phyloP scores from a whole-genome alignment of 2,888 invertebrate species.

The Therioaphis trifolii region DNA sequence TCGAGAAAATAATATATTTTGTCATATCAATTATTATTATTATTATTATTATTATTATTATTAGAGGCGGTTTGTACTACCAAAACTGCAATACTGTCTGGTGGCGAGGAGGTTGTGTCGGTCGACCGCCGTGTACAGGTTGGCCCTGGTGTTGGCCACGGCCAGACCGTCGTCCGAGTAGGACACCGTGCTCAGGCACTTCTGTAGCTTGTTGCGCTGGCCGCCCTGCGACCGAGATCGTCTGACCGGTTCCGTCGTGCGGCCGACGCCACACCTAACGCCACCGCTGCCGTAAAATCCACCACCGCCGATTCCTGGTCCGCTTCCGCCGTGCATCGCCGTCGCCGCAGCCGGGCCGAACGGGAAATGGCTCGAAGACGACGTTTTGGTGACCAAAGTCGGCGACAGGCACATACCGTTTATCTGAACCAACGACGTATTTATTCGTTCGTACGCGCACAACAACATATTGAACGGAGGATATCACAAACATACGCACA shows the following conservation, averaged over 20 bases:
- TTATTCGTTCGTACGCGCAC: slow-evolving; percentile 52
- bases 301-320: slow-evolving; percentile 7
- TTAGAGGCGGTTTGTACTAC: slow-evolving; percentile 76
- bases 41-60: slow-evolving; percentile 26
- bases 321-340: not conserved
- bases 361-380: slow-evolving; percentile 56
- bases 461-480: slow-evolving; percentile 18
- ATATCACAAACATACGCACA: not conserved
- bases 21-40: not conserved
- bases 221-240: slow-evolving; percentile 96
- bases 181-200: slow-evolving; percentile 89
- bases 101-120: slow-evolving; percentile 78
- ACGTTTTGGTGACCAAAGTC: slow-evolving; percentile 68
- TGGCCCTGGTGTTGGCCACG: slow-evolving; percentile 69
- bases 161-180: slow-evolving; percentile 76
- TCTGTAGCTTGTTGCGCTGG: slow-evolving; percentile 82
- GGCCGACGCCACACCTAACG: slow-evolving; percentile 49
- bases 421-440: slow-evolving; percentile 72
- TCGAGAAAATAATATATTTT: not conserved
- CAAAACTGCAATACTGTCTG: slow-evolving; percentile 95
- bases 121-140: slow-evolving; percentile 68
- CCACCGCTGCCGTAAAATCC: slow-evolving; percentile 45
- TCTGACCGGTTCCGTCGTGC: slow-evolving; percentile 75
- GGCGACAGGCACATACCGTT: slow-evolving; percentile 82
- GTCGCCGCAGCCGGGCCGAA: slow-evolving; percentile 52